Base-by-base conservation (phyloP, 2,797 vertebrate genomes). In the Antrozous pallidus region DNA sequence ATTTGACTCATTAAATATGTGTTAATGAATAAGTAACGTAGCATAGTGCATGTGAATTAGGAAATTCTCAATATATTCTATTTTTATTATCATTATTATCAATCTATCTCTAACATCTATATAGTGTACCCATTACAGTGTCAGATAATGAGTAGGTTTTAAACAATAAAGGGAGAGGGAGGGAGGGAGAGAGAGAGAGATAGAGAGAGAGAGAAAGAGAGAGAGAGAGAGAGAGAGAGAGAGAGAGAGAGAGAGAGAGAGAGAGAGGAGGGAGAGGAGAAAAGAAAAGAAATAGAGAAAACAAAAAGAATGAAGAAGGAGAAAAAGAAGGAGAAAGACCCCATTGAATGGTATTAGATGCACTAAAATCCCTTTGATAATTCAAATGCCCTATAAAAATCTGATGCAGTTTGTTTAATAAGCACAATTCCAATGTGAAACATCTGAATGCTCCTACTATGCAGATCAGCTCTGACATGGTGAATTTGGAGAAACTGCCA, bases 1-100 rank as follows among this genome's bases (percentile, higher is more conserved):
- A 22, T 38, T 92, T 67, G 22, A 71, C 65, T 82, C 26, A 86
- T 80, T 79, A 81, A 70, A 26, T 90, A 70, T 31, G 14, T 69
- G 71, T 36, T 91, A 86, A 90, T 65, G 22, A 95, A 47, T 63
- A 74, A 83, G 54, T 47, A 88, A 70, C 17, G 74, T 45, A 93
- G 33, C 38, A 63, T 8, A 71, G 16, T 42, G 10, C 31, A 61
- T 80, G 33, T 31, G 12, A 45, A 75, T 47, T 1, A 3, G 14
- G 47, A 63, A 33, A 13, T 91, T 6, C 33, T 89, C 17, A 20
- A 11, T 81, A 58, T 9, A 67, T n/a, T 71, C 38, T 79, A n/a
- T 12, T 80, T 74, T 40, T 31, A 61, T 42, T 8, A 63, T 56
- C 14, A 56, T 28, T 36, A 58, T 40, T 16, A 56, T 56, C 33